Conservation (phyloP, 64 coral and sea anemone genomes). For the Pocillopora verrucosa region DNA sequence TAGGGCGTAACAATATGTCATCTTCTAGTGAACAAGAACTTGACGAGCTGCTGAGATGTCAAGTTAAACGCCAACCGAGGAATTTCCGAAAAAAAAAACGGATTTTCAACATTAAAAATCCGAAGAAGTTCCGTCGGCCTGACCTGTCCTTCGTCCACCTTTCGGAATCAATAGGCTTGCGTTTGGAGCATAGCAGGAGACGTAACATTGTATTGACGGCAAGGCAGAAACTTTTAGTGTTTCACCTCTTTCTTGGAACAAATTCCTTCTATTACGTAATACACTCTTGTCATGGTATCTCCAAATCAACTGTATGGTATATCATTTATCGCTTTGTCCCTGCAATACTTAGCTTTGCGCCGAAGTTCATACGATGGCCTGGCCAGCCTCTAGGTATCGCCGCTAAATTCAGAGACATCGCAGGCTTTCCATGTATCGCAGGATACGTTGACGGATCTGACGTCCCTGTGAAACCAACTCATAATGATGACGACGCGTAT, state of each 20-base stretch:
- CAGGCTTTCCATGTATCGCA: constrained; percentile 3
- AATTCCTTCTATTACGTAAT: constrained; percentile 14
- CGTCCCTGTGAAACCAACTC: constrained; percentile 11
- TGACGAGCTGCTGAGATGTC: background rate
- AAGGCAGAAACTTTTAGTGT: background rate
- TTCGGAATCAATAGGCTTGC: background rate
- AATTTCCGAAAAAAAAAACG: constrained; percentile 18
- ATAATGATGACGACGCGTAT: constrained; percentile 36
- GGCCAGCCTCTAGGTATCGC: constrained; percentile 24
- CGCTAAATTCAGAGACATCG: constrained; percentile 35
- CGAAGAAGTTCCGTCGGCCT: constrained; percentile 46
- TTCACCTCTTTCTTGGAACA: background rate
- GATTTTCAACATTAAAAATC: constrained; percentile 38
- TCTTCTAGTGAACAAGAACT: constrained; percentile 45
- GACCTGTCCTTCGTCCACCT: background rate
- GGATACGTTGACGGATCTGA: background rate
- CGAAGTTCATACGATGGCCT: constrained; percentile 39
- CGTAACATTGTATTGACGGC: background rate
- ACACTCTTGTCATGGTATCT: background rate
- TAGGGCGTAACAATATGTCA: background rate
- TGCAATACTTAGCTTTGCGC: constrained; percentile 44
- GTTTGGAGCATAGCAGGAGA: constrained; percentile 39
- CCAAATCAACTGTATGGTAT: background rate
- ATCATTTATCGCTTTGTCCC: constrained; percentile 4
- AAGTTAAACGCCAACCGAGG: constrained; percentile 17